phyloP scores from a whole-genome alignment of 2,888 invertebrate species.

The Ditylenchus weischeri region DNA sequence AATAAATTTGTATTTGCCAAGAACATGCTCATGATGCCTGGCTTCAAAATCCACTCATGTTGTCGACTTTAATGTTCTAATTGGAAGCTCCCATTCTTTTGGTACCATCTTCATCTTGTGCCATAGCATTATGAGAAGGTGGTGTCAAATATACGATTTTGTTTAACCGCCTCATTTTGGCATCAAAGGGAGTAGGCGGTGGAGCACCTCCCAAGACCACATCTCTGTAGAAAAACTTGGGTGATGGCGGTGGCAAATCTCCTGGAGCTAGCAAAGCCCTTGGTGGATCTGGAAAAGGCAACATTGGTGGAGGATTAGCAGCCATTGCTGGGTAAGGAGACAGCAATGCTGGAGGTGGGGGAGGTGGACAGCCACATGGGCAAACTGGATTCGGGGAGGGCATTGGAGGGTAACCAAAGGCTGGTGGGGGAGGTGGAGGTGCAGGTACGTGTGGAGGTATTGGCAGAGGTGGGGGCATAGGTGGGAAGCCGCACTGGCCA shows the following conservation, averaged over 20 bases:
- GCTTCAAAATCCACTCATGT: no score
- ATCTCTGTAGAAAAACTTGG: conserved; percentile 24
- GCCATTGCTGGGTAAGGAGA: conserved; percentile 4
- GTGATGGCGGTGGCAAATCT: conserved; percentile 11
- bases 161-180: conserved; percentile 8
- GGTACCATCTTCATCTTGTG: no score
- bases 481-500: background rate
- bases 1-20: no score
- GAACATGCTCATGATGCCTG: no score
- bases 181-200: conserved; percentile 9
- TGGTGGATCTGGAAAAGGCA: conserved; percentile 6
- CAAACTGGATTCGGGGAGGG: background rate
- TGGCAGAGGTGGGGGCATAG: background rate
- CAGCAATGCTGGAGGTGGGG: conserved; percentile 11
- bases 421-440: conserved; percentile 13
- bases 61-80: no score
- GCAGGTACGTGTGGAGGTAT: background rate
- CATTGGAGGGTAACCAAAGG: conserved; percentile 6
- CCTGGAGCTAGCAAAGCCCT: conserved; percentile 9
- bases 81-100: no score
- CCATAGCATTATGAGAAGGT: conserved; percentile 1
- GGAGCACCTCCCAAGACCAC: conserved; percentile 12
- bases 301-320: conserved; percentile 15
- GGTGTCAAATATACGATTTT: conserved; percentile 10
- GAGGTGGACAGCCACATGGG: conserved; percentile 7